phyloP scores from a whole-genome alignment of 2,113 vertebrate species.

The Terrapene triunguis region DNA sequence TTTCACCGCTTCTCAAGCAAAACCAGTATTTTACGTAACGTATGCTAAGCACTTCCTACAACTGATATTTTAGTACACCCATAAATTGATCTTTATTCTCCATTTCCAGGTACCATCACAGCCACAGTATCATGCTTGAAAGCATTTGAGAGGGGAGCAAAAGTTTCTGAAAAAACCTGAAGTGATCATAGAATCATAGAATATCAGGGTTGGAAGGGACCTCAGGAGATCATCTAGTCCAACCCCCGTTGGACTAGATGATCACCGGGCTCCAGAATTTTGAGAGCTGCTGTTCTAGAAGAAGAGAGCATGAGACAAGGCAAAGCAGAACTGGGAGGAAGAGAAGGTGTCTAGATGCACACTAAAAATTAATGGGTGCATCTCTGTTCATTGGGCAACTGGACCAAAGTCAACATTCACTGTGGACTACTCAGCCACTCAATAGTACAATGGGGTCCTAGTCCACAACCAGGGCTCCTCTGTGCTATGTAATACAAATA shows the following conservation, averaged over 20 bases:
- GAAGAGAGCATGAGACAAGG: not conserved
- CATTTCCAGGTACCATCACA: not conserved
- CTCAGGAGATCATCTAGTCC: no score
- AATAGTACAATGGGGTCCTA: not conserved
- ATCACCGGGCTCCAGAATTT: not conserved
- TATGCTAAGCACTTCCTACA: not conserved
- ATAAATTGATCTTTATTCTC: not conserved
- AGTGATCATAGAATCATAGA: not conserved
- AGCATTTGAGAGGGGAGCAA: not conserved
- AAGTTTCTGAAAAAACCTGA: not conserved
- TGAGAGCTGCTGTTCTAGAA: not conserved
- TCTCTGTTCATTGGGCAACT: not conserved
- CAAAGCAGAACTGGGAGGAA: not conserved
- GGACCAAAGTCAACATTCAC: not conserved
- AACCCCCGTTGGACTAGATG: no score
- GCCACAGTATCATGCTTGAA: not conserved
- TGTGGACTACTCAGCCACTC: not conserved
- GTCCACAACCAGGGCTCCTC: not conserved
- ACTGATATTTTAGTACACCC: not conserved
- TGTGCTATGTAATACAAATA: not conserved
- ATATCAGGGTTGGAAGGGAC: no score
- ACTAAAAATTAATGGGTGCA: not conserved
- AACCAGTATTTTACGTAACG: rapidly evolving
- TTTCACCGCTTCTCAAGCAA: not conserved
- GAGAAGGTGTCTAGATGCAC: not conserved